phyloP scores from a whole-genome alignment of 2,888 invertebrate species.

The Aricia artaxerxes region DNA sequence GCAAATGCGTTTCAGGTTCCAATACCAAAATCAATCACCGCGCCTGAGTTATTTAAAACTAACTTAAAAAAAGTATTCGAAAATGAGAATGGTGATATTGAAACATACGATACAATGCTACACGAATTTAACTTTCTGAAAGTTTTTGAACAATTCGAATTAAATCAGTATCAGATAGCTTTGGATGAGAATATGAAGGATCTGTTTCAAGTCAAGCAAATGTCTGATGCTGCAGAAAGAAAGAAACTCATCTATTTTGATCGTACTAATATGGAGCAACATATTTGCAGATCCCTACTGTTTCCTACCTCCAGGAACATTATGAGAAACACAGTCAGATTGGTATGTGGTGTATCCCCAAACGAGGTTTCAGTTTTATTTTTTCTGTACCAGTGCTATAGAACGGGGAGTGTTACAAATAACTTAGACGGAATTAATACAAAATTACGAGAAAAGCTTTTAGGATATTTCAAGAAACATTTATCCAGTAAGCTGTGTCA shows the following conservation, averaged over 20 bases:
- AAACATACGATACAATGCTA: constrained; percentile 53
- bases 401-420: constrained; percentile 59
- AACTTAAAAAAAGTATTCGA: constrained; percentile 63
- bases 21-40: constrained; percentile 56
- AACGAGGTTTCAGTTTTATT: constrained; percentile 66
- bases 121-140: constrained; percentile 64
- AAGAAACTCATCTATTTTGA: constrained; percentile 59
- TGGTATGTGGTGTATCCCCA: constrained; percentile 65
- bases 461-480: constrained; percentile 63
- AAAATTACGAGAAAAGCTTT: constrained; percentile 63
- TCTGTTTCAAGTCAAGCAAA: constrained; percentile 54
- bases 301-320: constrained; percentile 64
- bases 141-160: constrained; percentile 63
- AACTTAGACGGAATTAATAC: constrained; percentile 65
- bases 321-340: constrained; percentile 63
- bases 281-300: constrained; percentile 59
- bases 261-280: constrained; percentile 66
- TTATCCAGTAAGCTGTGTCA: constrained; percentile 57
- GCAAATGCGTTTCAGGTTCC: constrained; percentile 61
- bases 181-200: constrained; percentile 59
- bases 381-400: constrained; percentile 69
- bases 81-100: constrained; percentile 56
- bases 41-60: constrained; percentile 47
- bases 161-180: constrained; percentile 64
- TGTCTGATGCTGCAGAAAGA: constrained; percentile 46